A percentile compares a stretch with the other conserved stretches of the same genome.
Conservation (phyloP, 2,797 vertebrate species). For the Cephalopachus bancanus region DNA sequence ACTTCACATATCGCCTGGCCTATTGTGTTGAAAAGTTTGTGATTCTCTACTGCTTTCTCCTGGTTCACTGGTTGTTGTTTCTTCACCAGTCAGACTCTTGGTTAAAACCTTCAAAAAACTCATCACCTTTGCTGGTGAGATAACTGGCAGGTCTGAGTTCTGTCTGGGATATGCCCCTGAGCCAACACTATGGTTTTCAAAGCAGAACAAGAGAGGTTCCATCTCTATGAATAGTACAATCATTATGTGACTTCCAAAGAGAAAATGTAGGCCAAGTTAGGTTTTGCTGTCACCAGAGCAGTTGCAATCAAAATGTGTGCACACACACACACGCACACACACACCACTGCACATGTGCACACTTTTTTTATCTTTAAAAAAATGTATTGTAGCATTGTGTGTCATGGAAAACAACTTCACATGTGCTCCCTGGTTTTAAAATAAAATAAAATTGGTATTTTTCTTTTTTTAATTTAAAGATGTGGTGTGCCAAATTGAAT, state of each 20-base stretch:
- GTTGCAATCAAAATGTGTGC: background rate
- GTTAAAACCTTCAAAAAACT: slow-evolving; percentile 9
- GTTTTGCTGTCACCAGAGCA: background rate
- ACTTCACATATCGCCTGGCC: no score
- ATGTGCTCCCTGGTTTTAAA: no score
- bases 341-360: no score
- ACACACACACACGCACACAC: no score
- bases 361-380: no score
- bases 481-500: no score
- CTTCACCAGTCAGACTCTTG: background rate
- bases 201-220: background rate
- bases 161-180: background rate
- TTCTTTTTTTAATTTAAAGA: no score
- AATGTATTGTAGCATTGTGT: no score
- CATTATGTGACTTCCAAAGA: background rate
- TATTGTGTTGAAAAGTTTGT: background rate
- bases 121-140: background rate
- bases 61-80: background rate
- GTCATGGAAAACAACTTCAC: no score
- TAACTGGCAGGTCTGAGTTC: background rate
- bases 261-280: background rate
- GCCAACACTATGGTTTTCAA: background rate
- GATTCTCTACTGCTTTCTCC: slow-evolving; percentile 14
- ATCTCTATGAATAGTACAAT: background rate
- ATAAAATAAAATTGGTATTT: no score